Evolutionary conservation across 2,888 invertebrate species (phyloP).

Genomic region (Imbricaverruca yamaguchii): DNA sequence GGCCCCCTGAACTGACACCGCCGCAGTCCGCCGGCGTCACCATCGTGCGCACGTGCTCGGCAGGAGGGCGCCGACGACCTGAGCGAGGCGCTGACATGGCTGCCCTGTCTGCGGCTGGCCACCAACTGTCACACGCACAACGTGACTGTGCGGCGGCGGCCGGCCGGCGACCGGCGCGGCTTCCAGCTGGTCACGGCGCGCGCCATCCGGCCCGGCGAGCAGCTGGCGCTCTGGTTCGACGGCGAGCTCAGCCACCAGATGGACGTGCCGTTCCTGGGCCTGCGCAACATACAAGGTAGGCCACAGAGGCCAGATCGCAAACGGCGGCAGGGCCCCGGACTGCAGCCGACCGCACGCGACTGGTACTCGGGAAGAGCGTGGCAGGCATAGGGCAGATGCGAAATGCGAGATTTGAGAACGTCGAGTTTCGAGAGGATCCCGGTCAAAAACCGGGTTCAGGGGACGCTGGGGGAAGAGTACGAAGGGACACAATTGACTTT

Average conservation of each 20-base stretch:
- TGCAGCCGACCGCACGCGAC: no score
- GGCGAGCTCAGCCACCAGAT: conserved; percentile 62
- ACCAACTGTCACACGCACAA: conserved; percentile 31
- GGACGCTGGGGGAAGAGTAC: no score
- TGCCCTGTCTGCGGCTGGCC: conserved; percentile 30
- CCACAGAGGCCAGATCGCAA: conserved; percentile 1
- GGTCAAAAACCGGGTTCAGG: no score
- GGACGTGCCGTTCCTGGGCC: conserved; percentile 69
- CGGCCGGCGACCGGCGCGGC: conserved; percentile 32
- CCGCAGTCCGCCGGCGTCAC: no score
- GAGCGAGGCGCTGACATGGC: conserved; percentile 10
- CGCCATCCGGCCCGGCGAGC: conserved; percentile 54
- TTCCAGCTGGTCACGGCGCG: conserved; percentile 40
- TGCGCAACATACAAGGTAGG: conserved; percentile 70
- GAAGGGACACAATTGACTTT: no score
- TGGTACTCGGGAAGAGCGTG: no score
- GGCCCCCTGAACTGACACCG: no score
- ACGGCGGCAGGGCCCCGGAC: no score
- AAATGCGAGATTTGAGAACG: no score
- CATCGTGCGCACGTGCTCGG: background rate
- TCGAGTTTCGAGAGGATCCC: no score
- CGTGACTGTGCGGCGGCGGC: conserved; percentile 22
- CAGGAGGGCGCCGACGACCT: background rate
- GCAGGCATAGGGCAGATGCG: no score
- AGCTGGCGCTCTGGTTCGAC: conserved; percentile 74